phyloP scores from a whole-genome alignment of 1,140 invertebrate species.

The Temnothorax longispinosus region DNA sequence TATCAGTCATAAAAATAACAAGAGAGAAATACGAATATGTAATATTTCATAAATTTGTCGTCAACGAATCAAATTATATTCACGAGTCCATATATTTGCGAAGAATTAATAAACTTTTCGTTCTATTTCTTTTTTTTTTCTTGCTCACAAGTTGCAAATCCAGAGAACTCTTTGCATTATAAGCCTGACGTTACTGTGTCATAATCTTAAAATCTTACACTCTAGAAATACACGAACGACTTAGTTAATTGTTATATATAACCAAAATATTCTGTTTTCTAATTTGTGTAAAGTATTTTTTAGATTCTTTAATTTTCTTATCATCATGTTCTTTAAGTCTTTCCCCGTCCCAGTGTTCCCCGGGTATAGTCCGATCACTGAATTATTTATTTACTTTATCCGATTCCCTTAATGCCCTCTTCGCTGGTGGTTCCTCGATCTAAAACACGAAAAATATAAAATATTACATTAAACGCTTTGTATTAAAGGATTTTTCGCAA shows the following conservation, averaged over 20 bases:
- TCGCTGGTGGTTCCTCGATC: conserved; percentile 84
- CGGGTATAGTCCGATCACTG: conserved; percentile 74
- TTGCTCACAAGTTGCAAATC: conserved; percentile 44
- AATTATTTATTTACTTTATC: conserved; percentile 85
- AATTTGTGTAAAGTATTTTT: conserved; percentile 82
- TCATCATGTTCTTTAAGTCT: conserved; percentile 73
- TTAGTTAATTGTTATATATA: conserved; percentile 84
- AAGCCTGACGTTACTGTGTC: conserved; percentile 71
- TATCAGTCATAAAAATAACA: conserved; percentile 29
- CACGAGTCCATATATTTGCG: neutral
- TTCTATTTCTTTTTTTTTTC: conserved; percentile 52
- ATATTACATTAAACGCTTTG: conserved; percentile 40
- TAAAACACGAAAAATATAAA: conserved; percentile 66
- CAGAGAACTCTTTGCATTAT: conserved; percentile 49
- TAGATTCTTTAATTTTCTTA: conserved; percentile 73
- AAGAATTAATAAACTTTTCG: conserved; percentile 46
- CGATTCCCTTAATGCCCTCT: conserved; percentile 83
- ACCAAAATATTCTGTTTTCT: conserved; percentile 85
- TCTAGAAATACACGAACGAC: conserved; percentile 83
- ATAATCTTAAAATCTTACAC: conserved; percentile 79
- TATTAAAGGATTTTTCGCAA: conserved; percentile 14
- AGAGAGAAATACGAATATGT: conserved; percentile 2
- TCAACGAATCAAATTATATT: conserved; percentile 48
- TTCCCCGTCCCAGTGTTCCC: conserved; percentile 64
- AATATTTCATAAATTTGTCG: conserved; percentile 13